These are phyloP conservation scores for Drosophila triauraria DNA, from an alignment of 1,140 invertebrate species.

Conservation along the genomic window DNA sequence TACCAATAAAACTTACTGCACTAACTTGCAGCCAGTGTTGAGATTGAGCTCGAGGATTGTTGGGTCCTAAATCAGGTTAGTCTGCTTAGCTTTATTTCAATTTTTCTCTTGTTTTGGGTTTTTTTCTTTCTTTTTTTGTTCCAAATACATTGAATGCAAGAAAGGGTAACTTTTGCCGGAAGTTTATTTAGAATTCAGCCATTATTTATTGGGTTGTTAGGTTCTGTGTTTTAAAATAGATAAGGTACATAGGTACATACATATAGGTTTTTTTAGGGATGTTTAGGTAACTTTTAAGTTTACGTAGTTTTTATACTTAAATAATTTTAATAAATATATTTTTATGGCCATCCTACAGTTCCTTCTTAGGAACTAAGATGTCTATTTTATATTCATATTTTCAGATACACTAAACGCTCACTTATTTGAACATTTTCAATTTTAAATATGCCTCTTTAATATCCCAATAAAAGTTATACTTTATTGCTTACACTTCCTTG, in stretches of 20 bases:
- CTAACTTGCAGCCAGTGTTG: slow-evolving; percentile 32
- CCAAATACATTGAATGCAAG: neutral
- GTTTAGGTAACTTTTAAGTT: no score
- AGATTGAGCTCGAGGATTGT: slow-evolving; percentile 9
- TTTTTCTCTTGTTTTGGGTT: neutral
- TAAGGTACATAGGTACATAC: neutral
- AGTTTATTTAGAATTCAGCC: neutral
- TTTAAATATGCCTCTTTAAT: neutral
- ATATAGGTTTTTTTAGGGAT: neutral
- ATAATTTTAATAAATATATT: no score
- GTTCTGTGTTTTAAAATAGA: neutral
- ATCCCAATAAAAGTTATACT: neutral
- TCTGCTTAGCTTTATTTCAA: slow-evolving; percentile 17
- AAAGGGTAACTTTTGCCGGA: neutral
- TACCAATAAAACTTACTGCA: slow-evolving; percentile 77
- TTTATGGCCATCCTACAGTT: no score
- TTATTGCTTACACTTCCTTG: slow-evolving; percentile 2
- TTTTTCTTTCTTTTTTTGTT: neutral
- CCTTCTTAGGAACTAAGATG: no score
- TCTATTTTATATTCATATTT: neutral
- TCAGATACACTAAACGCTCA: no score
- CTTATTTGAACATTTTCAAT: neutral
- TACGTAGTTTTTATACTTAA: no score
- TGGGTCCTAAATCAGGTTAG: slow-evolving; percentile 36
- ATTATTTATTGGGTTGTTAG: slow-evolving; percentile 9